phyloP scores from a whole-genome alignment of 2,113 vertebrate genomes.

The Progne subis region DNA sequence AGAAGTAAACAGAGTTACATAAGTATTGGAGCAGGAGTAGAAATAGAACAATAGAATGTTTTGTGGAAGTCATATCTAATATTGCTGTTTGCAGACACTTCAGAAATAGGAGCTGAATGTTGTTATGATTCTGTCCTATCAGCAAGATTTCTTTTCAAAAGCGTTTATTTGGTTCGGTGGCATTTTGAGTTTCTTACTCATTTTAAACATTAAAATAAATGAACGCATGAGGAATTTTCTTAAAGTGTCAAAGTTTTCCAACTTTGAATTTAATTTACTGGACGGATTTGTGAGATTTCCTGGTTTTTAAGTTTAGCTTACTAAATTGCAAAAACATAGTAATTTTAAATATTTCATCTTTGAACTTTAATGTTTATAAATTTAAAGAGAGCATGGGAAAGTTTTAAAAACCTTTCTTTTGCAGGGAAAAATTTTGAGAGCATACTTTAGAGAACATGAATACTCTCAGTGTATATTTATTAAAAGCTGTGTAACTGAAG shows the following conservation, averaged over 20 bases:
- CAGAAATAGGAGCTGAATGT: conserved; percentile 8
- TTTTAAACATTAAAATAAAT: neutral
- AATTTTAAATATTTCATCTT: neutral
- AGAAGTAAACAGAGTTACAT: neutral
- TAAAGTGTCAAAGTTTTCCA: neutral
- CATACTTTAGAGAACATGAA: neutral
- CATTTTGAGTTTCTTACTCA: neutral
- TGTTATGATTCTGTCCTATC: neutral
- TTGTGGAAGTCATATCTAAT: neutral
- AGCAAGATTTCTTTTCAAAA: conserved; percentile 2
- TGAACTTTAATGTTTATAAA: neutral
- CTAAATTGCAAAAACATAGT: neutral
- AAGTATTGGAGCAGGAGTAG: neutral
- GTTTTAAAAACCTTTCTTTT: neutral
- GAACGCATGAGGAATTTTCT: neutral
- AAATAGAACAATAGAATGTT: neutral
- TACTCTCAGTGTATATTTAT: neutral
- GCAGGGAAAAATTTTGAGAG: neutral
- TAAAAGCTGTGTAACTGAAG: neutral
- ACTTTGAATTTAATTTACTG: neutral
- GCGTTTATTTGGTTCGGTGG: neutral
- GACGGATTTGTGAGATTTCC: neutral
- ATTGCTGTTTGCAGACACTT: neutral
- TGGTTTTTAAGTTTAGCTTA: neutral
- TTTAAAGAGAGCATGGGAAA: neutral